phyloP scores from a whole-genome alignment of 1,140 invertebrate species.

The Hylaeus volcanicus region DNA sequence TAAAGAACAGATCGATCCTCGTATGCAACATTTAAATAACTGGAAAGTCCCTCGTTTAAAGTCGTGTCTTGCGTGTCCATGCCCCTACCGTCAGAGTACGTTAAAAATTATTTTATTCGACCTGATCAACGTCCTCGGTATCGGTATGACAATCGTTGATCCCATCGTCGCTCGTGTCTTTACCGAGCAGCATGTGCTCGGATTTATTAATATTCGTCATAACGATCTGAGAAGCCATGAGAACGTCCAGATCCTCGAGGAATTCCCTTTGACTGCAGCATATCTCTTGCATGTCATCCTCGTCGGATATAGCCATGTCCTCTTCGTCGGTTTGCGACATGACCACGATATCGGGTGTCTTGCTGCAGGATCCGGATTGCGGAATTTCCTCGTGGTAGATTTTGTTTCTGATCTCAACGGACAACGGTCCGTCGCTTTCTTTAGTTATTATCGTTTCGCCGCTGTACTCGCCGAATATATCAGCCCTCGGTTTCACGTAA shows the following conservation, averaged over 20 bases:
- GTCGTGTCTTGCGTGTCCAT: no score
- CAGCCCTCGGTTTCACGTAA: constrained; percentile 60
- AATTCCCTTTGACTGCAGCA: constrained; percentile 61
- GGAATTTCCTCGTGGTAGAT: constrained; percentile 66
- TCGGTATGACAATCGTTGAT: constrained; percentile 75
- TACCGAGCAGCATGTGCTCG: constrained; percentile 67
- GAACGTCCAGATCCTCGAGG: constrained; percentile 68
- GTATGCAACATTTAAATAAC: no score
- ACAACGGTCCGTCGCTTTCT: constrained; percentile 78
- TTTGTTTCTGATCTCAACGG: constrained; percentile 75
- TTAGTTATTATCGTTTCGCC: constrained; percentile 78
- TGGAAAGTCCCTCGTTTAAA: background rate
- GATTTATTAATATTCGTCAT: constrained; percentile 75
- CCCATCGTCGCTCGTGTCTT: constrained; percentile 60
- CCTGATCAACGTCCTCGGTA: constrained; percentile 76
- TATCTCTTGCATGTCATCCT: constrained; percentile 43
- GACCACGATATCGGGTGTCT: constrained; percentile 60
- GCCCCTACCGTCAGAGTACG: background rate
- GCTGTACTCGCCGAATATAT: constrained; percentile 72
- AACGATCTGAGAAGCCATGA: constrained; percentile 72
- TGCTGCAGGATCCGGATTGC: background rate
- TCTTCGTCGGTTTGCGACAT: constrained; percentile 75
- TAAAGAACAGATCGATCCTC: no score
- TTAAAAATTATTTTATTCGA: background rate
- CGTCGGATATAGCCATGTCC: constrained; percentile 75